Conservation (phyloP, 2,113 vertebrate genomes). For the Panurus biarmicus region DNA sequence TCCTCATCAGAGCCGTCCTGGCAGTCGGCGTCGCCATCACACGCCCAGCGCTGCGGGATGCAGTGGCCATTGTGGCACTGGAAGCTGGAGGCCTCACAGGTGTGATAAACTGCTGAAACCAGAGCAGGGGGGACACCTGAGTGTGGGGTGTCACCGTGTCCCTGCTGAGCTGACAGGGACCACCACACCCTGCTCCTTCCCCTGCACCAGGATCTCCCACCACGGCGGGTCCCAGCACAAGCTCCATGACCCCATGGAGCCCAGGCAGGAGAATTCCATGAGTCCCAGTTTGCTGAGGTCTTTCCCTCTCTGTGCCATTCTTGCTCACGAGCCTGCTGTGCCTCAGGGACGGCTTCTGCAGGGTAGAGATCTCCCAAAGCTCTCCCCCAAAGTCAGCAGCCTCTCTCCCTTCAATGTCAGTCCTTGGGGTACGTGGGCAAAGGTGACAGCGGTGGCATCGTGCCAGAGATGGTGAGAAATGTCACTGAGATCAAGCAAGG, state of each 20-base stretch:
- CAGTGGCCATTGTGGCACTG: slow-evolving; percentile 94
- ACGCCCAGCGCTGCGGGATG: slow-evolving; percentile 93
- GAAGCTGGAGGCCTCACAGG: slow-evolving; percentile 92
- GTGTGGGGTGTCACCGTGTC: fast-evolving
- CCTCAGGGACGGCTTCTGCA: not conserved
- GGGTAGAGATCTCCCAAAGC: not conserved
- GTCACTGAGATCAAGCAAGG: not conserved
- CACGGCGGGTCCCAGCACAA: fast-evolving
- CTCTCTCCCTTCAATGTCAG: not conserved
- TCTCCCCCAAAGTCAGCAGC: not conserved
- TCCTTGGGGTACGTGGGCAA: not conserved
- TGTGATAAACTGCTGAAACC: slow-evolving; percentile 84
- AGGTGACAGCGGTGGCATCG: not conserved
- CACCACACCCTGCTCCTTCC: fast-evolving
- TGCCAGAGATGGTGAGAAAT: not conserved
- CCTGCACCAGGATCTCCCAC: fast-evolving
- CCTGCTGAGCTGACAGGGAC: fast-evolving
- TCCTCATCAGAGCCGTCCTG: slow-evolving; percentile 93
- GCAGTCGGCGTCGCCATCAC: slow-evolving; percentile 91
- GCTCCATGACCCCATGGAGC: fast-evolving
- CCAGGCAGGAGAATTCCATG: not conserved
- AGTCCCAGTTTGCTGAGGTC: not conserved
- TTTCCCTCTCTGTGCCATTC: fast-evolving
- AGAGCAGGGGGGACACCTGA: not conserved
- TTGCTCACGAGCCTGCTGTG: not conserved